Conservation (phyloP, 2,113 vertebrate species). For the Chionodraco myersi region DNA sequence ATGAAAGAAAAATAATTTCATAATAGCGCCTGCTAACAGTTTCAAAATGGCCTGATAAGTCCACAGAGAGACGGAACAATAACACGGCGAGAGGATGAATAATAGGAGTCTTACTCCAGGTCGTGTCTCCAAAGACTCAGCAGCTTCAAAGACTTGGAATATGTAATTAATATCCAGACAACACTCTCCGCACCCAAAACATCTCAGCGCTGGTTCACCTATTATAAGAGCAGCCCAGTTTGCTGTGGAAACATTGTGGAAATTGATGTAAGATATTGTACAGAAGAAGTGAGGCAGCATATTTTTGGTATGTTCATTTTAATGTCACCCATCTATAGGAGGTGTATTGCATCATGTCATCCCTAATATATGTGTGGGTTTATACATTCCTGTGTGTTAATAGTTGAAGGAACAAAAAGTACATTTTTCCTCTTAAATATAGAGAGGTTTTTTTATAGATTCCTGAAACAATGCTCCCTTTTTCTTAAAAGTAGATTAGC, state of each 20-base stretch:
- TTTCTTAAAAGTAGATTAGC: no score
- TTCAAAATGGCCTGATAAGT: conserved; percentile 25
- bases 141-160: conserved; percentile 47
- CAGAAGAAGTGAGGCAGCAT: no score
- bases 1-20: conserved; percentile 44
- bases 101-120: conserved; percentile 13
- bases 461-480: no score
- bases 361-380: no score
- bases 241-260: conserved; percentile 4
- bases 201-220: conserved; percentile 18
- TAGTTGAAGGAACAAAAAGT: no score
- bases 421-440: no score
- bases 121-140: conserved; percentile 22
- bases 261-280: no score
- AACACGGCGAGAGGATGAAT: conserved; percentile 19
- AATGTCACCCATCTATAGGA: no score
- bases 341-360: no score
- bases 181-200: conserved; percentile 7
- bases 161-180: conserved; percentile 51
- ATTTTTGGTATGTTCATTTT: no score
- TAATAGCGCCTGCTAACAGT: conserved; percentile 19
- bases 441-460: no score
- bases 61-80: conserved; percentile 33
- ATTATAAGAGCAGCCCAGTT: conserved; percentile 10
- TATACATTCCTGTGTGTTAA: no score